Conservation (phyloP, 2,888 invertebrate genomes). For the Ochropleura plecta region DNA sequence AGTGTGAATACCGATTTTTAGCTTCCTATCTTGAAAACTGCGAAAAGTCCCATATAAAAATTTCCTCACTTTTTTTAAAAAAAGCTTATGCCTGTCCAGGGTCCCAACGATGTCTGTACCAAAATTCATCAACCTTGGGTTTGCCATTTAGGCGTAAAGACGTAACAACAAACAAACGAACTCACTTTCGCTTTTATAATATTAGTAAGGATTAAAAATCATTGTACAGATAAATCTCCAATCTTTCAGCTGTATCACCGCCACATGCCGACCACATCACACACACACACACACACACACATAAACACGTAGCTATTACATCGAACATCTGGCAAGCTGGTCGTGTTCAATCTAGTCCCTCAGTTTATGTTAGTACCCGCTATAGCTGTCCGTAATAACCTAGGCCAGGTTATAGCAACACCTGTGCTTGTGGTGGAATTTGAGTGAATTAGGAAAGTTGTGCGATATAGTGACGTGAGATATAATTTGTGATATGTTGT, state of each 20-base stretch:
- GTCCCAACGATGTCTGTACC: too few relatives aligned
- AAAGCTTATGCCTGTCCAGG: too few relatives aligned
- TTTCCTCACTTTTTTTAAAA: too few relatives aligned
- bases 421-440: slow-evolving; percentile 36
- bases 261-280: slow-evolving; percentile 20
- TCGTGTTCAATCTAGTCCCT: slow-evolving; percentile 64
- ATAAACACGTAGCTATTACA: slow-evolving; percentile 28
- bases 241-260: slow-evolving; percentile 26
- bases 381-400: slow-evolving; percentile 39
- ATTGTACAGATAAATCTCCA: background rate
- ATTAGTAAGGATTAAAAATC: too few relatives aligned
- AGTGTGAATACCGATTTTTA: too few relatives aligned
- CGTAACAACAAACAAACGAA: too few relatives aligned
- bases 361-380: slow-evolving; percentile 51
- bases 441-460: slow-evolving; percentile 41
- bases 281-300: background rate
- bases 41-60: too few relatives aligned
- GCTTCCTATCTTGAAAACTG: too few relatives aligned
- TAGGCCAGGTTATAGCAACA: slow-evolving; percentile 38
- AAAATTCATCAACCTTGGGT: too few relatives aligned
- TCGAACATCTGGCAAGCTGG: slow-evolving; percentile 56
- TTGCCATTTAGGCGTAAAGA: too few relatives aligned
- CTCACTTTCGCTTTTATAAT: too few relatives aligned
- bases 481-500: background rate
- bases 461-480: background rate